These are phyloP conservation scores for Coregonus ussuriensis DNA, from an alignment of 2,797 vertebrate genomes.

Conservation along the genomic window DNA sequence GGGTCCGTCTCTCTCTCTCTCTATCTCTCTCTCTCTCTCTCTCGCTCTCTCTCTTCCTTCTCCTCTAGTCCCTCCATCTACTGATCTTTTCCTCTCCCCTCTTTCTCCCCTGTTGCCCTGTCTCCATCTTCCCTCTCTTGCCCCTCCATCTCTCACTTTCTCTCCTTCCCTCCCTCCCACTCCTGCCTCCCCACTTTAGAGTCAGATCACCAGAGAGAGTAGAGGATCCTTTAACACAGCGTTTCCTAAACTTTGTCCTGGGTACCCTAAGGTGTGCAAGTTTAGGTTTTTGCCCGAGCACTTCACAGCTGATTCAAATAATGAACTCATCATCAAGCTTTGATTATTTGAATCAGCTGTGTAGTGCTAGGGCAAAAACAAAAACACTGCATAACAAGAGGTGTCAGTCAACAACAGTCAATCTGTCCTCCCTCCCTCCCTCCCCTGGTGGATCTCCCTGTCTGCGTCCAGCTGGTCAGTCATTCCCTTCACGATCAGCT, in stretches of 20 bases:
- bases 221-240: no score
- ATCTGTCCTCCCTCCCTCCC: no score
- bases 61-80: background rate
- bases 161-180: background rate
- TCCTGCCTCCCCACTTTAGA: background rate
- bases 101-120: background rate
- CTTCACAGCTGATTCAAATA: no score
- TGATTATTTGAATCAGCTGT: no score
- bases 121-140: background rate
- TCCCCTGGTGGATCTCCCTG: background rate
- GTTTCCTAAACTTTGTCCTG: no score
- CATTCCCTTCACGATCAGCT: background rate
- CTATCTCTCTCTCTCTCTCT: slow-evolving; percentile 7
- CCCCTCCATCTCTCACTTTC: background rate
- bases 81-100: background rate
- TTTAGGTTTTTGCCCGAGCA: no score
- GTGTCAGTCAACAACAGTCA: background rate
- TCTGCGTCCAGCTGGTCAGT: background rate
- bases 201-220: background rate
- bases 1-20: slow-evolving; percentile 18
- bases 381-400: background rate
- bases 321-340: no score
- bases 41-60: background rate
- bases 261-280: no score
- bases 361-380: no score